Evolutionary conservation across 2,113 vertebrate genomes (phyloP), one percentile per base, ranked within the genome.

Genomic region (Carettochelys insculpta): DNA sequence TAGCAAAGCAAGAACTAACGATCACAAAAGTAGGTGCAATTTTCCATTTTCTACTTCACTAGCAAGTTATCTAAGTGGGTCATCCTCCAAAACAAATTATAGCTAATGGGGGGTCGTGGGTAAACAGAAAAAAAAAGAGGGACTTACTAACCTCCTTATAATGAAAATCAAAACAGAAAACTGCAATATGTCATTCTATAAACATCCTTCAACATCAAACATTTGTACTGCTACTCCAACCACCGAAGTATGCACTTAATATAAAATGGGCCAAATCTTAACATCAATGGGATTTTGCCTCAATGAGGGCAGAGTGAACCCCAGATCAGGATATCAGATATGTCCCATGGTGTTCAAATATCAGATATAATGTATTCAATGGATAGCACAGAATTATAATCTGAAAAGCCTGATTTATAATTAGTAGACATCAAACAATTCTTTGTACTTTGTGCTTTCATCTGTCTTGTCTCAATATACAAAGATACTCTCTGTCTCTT

Each of bases 401-500:
- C 45, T 88, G 47, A 91, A 80, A 48, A 76, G 16, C 13, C 38
- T 91, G 31, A 4, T 0, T 73, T 73, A 1, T 80, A 87, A 93
- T 91, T 83, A 94, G 11, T 17, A 68, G 65, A 96, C 73, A 92
- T 91, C 75, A 94, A 94, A 91, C 75, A 92, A 91, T 68, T 29
- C 4, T 87, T 87, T 83, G 53, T 43, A 34, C 4, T 80, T 77
- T 51, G 38, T 80, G 4, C 65, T 89, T 87, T 79, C 25, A 53
- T 90, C 85, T 89, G 45, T 12, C 13, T 79, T 38, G 2, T 80
- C 92, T 41, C 12, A 87, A 41, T 25, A 1, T 87, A 77, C 71
- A 52, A 83, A 83, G 5, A 0, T 1, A 2, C 11, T 31, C 4
- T 75, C 2, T 80, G 34, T 34, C 5, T 47, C 31, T 77, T 78